Evolutionary conservation across 1,140 invertebrate genomes (phyloP), one percentile per base, ranked within the genome.

Genomic region (Drosophila parabipectinata): DNA sequence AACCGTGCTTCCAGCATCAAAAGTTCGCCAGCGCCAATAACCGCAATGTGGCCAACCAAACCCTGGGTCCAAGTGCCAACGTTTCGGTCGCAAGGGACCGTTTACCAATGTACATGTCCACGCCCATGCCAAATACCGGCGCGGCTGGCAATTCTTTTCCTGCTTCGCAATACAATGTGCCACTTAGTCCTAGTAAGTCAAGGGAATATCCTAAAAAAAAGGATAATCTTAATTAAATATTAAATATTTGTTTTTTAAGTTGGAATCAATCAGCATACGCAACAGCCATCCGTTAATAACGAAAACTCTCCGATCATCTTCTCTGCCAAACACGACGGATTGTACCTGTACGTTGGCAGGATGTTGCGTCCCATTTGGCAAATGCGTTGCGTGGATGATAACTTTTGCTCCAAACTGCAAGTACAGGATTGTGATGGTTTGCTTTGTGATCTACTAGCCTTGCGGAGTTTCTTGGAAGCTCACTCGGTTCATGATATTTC

Each of bases 331-430:
- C 98, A 99, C 88, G 97, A 98, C 91, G 98, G 97, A 1, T 93
- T 99, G 0, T 99, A 99, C 92, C 93, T 99, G 3, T 98, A 97
- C 85, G 94, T 98, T 7, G 95, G 96, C 24, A 94, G 98, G 69
- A 96, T 99, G 75, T 91, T 99, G 5, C 93, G 96, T 58, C 95
- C 96, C 0, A 94, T 98, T 59, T 98, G 97, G 97, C 95, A 95
- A 78, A 90, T 95, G 59, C 94, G 94, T 71, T 96, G 96, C 75
- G 94, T 96, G 4, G 94, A 90, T 55, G 44, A 63, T 0, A 58
- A 87, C 21, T 64, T 92, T n/a, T 73, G 92, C n/a, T 93, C 93
- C 51, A 92, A 87, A 12, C 79, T 94, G 6, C 93, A 90, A 0
- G 89, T 92, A 2, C 90, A 82, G 34, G 93, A 94, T 71, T 94